These are phyloP conservation scores for Tetramorium simillimum DNA, from an alignment of 1,140 invertebrate species.

Conservation along the genomic window DNA sequence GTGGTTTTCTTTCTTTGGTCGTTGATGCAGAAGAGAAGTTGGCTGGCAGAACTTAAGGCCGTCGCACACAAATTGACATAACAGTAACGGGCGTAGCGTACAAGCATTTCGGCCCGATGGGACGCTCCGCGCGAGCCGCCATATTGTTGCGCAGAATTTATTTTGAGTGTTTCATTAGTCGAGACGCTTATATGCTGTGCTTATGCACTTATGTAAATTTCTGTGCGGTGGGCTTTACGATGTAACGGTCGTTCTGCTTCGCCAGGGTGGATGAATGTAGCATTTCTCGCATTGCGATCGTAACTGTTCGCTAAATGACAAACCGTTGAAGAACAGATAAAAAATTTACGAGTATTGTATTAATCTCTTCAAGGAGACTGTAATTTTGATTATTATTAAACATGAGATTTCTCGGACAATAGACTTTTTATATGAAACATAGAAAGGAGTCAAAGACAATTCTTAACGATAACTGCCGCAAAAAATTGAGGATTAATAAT, in stretches of 20 bases:
- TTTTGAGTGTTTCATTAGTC: constrained; percentile 39
- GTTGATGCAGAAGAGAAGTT: constrained; percentile 64
- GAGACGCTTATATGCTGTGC: constrained; percentile 34
- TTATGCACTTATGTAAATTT: constrained; percentile 45
- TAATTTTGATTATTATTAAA: not conserved
- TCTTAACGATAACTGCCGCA: not conserved
- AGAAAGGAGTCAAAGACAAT: not conserved
- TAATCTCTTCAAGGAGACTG: not conserved
- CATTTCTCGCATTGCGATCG: constrained; percentile 81
- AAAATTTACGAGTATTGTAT: constrained; percentile 33
- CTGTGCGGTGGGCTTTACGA: constrained; percentile 51
- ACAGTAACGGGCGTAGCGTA: constrained; percentile 14
- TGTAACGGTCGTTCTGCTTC: constrained; percentile 84
- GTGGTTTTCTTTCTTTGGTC: constrained; percentile 62
- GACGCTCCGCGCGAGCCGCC: not conserved
- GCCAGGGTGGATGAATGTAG: constrained; percentile 82
- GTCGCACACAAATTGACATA: constrained; percentile 29
- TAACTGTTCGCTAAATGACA: constrained; percentile 76
- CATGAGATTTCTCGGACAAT: not conserved
- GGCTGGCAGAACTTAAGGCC: constrained; percentile 43
- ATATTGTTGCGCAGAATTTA: constrained; percentile 35
- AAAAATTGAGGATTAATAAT: not conserved
- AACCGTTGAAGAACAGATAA: constrained; percentile 63
- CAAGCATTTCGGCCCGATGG: not conserved
- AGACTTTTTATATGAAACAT: not conserved